Base-by-base conservation (phyloP, 2,797 vertebrate species). In the Rhodeus uyekii region DNA sequence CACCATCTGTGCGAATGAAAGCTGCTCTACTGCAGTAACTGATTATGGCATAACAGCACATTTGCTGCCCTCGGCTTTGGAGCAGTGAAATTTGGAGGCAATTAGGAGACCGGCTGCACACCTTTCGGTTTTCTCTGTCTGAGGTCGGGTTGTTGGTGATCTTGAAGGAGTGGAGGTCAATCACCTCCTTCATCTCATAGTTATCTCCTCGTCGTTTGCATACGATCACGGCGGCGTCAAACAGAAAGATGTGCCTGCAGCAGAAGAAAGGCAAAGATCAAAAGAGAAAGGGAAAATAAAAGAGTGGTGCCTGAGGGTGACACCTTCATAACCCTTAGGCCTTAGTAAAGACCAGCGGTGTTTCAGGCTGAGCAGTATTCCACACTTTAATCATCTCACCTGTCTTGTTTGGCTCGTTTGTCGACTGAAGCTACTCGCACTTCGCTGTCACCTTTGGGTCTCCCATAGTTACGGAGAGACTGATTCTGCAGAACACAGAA, bases 101-200 rank as follows among this genome's bases (percentile, higher is more conserved):
- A 78, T 38, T 50, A 32, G 14, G 5, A 32, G 67, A 69, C 0
- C 5, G 53, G 50, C 67, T 29, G 71, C 75, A 50, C 64, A 98
- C 98, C 98, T 99, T 99, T 88, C 96, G 95, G 88, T 95, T 98
- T 89, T 99, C 98, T 88, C 97, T 98, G 88, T 99, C 97, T 0
- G 96, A 96, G 9, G 96, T 97, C 39, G 97, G 97, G 85, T 98
- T 98, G 92, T 98, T 96, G 65, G 96, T 96, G 91, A 99, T 96
- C 92, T 97, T 99, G 90, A 98, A 99, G 87, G 96, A 95, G 88
- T 97, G 95, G 83, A 99, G 95, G 93, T 99, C 97, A 83, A 99
- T 97, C 85, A 98, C 95, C 85, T 99, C 98, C 81, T 98, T 98
- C 97, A 99, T 98, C 90, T 99, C 98, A 7, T 99, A 99, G 93